Conservation (phyloP, 2,113 vertebrate genomes). For the Rhodinocichla rosea region DNA sequence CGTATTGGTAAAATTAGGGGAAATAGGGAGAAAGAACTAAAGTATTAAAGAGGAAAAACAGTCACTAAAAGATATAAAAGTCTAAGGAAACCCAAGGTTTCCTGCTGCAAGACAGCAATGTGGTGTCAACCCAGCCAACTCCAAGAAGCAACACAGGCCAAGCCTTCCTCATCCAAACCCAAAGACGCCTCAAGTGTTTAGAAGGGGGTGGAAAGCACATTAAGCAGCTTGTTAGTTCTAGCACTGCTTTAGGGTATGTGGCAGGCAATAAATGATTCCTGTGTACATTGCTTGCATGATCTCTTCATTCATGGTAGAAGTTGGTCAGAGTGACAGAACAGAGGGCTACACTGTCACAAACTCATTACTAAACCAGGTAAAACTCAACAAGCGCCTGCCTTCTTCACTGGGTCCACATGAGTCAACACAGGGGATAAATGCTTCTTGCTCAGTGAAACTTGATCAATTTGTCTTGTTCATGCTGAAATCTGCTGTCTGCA, state of each 20-base stretch:
- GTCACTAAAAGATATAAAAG: background rate
- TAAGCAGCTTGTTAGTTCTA: background rate
- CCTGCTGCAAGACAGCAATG: background rate
- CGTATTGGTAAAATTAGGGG: background rate
- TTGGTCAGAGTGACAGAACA: background rate
- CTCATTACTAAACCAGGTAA: background rate
- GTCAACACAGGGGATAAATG: accelerated
- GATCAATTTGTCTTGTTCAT: background rate
- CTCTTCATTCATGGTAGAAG: background rate
- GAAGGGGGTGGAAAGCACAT: background rate
- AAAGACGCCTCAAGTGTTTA: background rate
- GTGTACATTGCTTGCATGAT: background rate
- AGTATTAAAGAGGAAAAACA: background rate
- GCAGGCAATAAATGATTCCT: background rate
- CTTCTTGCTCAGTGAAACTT: background rate
- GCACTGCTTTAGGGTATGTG: too few species aligned
- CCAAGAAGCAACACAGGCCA: background rate
- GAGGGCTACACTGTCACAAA: background rate
- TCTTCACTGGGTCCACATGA: background rate
- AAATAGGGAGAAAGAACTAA: background rate
- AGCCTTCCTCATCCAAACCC: background rate
- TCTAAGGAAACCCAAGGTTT: background rate
- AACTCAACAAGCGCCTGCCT: background rate
- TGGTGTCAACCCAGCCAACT: background rate
- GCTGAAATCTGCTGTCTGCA: background rate